These are phyloP conservation scores for Phoronis australis DNA, from an alignment of 2,888 invertebrate genomes.

Conservation along the genomic window DNA sequence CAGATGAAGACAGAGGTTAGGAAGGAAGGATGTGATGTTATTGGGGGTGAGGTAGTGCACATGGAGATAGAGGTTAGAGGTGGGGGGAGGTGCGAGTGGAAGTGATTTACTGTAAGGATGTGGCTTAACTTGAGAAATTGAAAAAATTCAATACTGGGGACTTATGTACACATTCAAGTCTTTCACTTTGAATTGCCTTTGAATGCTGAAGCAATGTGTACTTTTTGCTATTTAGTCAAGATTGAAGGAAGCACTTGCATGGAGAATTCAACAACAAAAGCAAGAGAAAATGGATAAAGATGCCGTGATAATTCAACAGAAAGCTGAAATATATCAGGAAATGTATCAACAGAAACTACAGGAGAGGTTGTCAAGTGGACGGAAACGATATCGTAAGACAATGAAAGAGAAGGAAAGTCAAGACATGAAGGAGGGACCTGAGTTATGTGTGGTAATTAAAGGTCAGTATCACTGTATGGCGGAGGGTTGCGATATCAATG, in stretches of 20 bases:
- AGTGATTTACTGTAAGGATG: too few relatives aligned
- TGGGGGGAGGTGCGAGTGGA: neutral
- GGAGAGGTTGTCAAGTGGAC: constrained; percentile 21
- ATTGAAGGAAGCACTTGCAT: constrained; percentile 62
- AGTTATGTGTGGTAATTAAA: constrained; percentile 31
- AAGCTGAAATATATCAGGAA: constrained; percentile 54
- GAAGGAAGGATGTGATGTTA: too few relatives aligned
- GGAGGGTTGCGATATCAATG: neutral
- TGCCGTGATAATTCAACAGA: constrained; percentile 61
- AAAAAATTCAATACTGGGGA: too few relatives aligned
- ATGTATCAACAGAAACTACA: constrained; percentile 31
- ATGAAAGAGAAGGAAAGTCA: neutral
- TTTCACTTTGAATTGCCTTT: neutral
- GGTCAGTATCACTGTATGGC: constrained; percentile 16
- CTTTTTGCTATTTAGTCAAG: constrained; percentile 21
- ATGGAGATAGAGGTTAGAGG: neutral
- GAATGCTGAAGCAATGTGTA: neutral
- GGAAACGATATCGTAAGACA: neutral
- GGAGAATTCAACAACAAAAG: constrained; percentile 62
- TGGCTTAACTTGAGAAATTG: too few relatives aligned
- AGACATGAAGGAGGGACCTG: constrained; percentile 28
- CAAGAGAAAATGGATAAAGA: constrained; percentile 63
- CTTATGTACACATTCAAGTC: neutral
- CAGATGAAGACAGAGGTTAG: neutral
- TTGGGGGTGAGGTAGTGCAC: neutral